Base-by-base conservation (phyloP, 2,113 vertebrate genomes). In the Crotalus horridus region DNA sequence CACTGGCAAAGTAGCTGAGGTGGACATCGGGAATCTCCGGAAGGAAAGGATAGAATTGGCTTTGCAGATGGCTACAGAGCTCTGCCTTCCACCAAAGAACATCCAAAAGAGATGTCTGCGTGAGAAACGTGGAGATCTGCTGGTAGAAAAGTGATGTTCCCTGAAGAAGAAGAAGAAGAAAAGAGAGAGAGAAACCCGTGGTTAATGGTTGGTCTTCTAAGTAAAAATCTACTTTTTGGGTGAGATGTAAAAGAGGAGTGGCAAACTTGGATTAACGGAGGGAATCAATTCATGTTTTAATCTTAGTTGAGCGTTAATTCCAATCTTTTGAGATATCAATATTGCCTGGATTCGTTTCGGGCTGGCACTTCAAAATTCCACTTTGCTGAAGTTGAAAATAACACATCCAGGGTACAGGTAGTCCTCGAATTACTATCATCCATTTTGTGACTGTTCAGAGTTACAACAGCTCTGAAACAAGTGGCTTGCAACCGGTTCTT, bases 81-180 rank as follows among this genome's bases (percentile, higher is more conserved):
- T 97, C 94, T 90, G 93, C 94, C 6, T 89, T 93, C 98, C 97
- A 98, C 94, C 89, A 95, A 43, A 95, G 91, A 86, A 97, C 90
- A n/a, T 93, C 94, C 53, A 89, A 89, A 89, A 98, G 96, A 21
- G 94, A 74, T 0, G 94, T 97, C 55, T 94, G 94, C 69, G 94
- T 95, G 74, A 98, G 97, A 94, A 97, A 98, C 6, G 81, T 95
- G 93, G 93, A 95, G 53, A 96, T 90, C 17, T 95, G 95, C 93
- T 92, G 95, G 61, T 96, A 96, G 94, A 98, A 98, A 6, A 7
- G 2, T 17, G 95, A 90, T 53, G 88, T 59, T 89, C 94, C 92
- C 90, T 20, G 92, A 20, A 96, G 93, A 9, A 51, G 2, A 54
- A 51, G 2, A 54, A 54, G 87, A 46, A 90, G 33, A 93, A 48